phyloP scores from a whole-genome alignment of 2,888 invertebrate genomes.

The Mellilla xanthometata region DNA sequence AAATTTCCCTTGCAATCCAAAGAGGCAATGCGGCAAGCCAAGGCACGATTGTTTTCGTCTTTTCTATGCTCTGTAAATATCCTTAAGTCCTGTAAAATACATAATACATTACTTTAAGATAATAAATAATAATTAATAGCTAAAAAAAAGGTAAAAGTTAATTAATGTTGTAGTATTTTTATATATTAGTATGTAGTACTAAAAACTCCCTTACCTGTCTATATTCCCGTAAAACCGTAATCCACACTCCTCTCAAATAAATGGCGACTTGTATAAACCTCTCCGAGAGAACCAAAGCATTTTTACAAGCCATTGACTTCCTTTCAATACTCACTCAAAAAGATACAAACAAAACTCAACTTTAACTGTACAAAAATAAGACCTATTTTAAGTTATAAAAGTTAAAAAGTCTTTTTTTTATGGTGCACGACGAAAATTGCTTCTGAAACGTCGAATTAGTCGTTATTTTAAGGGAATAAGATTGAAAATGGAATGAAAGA shows the following conservation, averaged over 20 bases:
- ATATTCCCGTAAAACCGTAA: conserved; percentile 39
- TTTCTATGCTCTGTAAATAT: no score
- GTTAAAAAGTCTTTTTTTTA: conserved; percentile 10
- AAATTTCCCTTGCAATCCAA: no score
- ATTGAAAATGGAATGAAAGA: conserved; percentile 2
- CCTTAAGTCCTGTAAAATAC: no score
- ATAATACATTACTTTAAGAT: no score
- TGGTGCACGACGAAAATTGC: conserved; percentile 8
- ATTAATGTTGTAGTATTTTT: no score
- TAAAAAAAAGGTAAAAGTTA: no score
- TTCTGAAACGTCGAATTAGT: not conserved
- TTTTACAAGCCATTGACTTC: conserved; percentile 27
- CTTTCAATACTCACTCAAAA: conserved; percentile 10
- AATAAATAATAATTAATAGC: no score
- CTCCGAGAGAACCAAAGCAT: conserved; percentile 15
- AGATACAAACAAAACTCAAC: conserved; percentile 7
- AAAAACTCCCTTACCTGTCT: conserved; percentile 45
- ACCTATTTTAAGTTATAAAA: not conserved
- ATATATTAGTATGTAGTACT: no score
- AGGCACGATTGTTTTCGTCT: no score
- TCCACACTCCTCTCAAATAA: conserved; percentile 16
- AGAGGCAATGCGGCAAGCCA: no score
- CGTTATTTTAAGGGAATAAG: not conserved
- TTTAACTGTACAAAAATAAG: not conserved
- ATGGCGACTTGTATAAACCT: conserved; percentile 26